Conservation (phyloP, 2,888 invertebrate species). For the Xestia c-nigrum region DNA sequence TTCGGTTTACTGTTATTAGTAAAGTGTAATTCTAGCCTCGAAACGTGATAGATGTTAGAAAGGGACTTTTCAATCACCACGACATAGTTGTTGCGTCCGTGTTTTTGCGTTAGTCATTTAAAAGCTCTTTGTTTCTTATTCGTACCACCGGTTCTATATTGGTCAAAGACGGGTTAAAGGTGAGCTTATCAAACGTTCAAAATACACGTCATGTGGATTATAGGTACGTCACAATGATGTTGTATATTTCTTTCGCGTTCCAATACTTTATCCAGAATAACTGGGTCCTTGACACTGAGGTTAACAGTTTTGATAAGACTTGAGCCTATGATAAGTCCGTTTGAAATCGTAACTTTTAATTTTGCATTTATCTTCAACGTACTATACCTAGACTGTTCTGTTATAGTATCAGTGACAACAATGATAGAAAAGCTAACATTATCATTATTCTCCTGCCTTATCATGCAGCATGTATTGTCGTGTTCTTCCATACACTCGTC, state of each 20-base stretch:
- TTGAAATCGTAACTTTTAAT: background rate
- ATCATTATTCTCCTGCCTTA: background rate
- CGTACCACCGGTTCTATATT: background rate
- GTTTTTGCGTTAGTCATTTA: background rate
- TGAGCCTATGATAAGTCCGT: too few relatives aligned
- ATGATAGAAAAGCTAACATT: background rate
- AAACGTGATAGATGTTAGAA: background rate
- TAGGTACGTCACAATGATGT: background rate
- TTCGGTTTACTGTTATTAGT: background rate
- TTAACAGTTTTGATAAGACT: constrained; percentile 19
- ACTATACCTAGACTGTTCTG: background rate
- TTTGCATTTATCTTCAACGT: background rate
- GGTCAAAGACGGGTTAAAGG: background rate
- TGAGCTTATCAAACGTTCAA: background rate
- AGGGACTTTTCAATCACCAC: background rate
- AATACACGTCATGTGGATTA: background rate
- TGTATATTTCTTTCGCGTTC: background rate
- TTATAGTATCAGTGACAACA: background rate
- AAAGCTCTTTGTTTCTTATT: background rate
- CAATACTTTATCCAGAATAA: background rate
- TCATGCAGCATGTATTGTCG: too few relatives aligned
- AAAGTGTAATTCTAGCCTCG: background rate
- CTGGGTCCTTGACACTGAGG: constrained; percentile 28
- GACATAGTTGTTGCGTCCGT: background rate
- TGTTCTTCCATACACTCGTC: too few relatives aligned